phyloP scores from a whole-genome alignment of 2,888 invertebrate species.

The Ornithoptera priamus region DNA sequence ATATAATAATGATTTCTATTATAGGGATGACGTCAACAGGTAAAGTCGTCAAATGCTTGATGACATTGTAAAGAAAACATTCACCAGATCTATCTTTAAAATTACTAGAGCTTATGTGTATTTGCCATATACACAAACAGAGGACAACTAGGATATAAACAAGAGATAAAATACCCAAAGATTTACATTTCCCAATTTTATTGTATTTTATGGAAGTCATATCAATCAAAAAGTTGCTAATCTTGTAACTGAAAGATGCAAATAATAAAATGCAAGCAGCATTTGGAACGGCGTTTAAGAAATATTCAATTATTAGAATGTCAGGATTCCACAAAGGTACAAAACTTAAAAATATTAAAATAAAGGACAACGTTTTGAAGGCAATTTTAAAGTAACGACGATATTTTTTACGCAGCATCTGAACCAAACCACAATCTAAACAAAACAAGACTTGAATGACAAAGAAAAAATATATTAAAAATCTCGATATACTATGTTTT shows the following conservation, averaged over 20 bases:
- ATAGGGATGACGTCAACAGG: not conserved
- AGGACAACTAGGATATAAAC: not conserved
- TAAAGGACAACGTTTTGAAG: not conserved
- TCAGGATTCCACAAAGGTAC: not conserved
- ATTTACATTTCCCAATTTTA: not conserved
- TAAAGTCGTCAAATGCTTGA: not conserved
- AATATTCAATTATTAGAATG: not conserved
- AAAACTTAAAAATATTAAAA: not conserved
- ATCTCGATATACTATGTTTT: not conserved
- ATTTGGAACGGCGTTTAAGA: not conserved
- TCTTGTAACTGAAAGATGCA: not conserved
- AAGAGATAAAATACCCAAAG: not conserved
- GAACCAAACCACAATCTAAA: conserved; percentile 8
- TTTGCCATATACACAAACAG: not conserved
- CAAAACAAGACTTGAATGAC: conserved; percentile 4
- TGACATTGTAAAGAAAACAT: not conserved
- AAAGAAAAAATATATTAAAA: not conserved
- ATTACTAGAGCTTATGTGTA: too few species aligned
- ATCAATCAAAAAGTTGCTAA: not conserved
- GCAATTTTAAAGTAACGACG: not conserved
- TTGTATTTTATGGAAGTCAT: not conserved
- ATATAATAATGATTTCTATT: not conserved
- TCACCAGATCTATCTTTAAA: too few species aligned
- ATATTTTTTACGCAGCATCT: not conserved
- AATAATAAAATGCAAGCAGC: not conserved